phyloP scores from a whole-genome alignment of 2,888 invertebrate genomes.

The Pachycephus smyrnensis region DNA sequence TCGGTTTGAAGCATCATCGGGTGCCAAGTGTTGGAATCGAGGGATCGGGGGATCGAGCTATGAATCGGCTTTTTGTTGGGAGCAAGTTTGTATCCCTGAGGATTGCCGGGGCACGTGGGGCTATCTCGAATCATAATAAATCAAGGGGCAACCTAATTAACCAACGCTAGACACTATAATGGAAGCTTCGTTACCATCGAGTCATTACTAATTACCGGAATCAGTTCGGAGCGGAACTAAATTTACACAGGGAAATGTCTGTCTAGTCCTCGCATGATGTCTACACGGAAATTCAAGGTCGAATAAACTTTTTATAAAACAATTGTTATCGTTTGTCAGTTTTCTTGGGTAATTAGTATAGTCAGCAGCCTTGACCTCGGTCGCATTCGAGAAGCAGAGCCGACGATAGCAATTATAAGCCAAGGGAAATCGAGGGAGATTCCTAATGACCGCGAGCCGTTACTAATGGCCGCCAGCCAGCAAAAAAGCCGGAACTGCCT shows the following conservation, averaged over 20 bases:
- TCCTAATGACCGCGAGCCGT: too few species aligned
- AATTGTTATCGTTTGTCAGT: too few species aligned
- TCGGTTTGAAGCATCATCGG: slow-evolving; percentile 33
- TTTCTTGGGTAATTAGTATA: too few species aligned
- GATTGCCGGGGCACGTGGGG: slow-evolving; percentile 24
- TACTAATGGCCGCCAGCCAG: slow-evolving; percentile 13
- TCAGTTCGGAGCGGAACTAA: slow-evolving; percentile 16
- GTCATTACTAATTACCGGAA: slow-evolving; percentile 54
- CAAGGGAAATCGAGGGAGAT: too few species aligned
- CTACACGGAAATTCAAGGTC: too few species aligned
- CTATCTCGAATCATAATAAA: slow-evolving; percentile 52
- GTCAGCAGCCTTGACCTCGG: too few species aligned
- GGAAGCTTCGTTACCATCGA: slow-evolving; percentile 54
- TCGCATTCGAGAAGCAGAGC: too few species aligned
- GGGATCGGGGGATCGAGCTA: slow-evolving; percentile 25
- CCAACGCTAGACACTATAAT: slow-evolving; percentile 52
- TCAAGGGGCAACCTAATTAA: slow-evolving; percentile 60
- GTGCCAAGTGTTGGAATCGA: slow-evolving; percentile 13
- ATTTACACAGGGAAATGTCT: background rate
- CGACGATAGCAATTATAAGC: too few species aligned
- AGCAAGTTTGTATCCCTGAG: slow-evolving; percentile 9
- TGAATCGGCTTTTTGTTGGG: slow-evolving; percentile 19
- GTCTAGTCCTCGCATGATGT: too few species aligned
- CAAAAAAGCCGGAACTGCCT: slow-evolving; percentile 55
- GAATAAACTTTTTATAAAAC: too few species aligned